Base-by-base conservation (phyloP, 2,113 vertebrate species). In the Corythornis vintsioides region DNA sequence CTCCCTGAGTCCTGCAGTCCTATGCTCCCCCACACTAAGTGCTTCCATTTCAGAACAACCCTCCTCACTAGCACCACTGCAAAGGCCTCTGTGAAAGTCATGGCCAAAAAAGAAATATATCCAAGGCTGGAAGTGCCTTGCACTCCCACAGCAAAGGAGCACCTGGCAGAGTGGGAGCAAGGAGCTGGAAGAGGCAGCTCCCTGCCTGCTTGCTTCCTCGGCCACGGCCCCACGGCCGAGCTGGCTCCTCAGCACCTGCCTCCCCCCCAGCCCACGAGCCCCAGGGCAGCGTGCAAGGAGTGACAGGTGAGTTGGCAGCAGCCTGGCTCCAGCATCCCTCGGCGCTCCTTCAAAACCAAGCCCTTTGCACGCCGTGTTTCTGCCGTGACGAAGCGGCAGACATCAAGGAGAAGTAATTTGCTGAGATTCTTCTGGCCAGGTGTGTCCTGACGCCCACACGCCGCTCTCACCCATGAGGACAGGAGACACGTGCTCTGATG, bases 291-390 rank as follows among this genome's bases (percentile, higher is more conserved):
- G 0, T 63, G 82, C 79, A 73, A 91, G 85, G 94, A 95, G 79
- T 76, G 93, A 96, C 95, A 96, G 95, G 95, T 96, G 95, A 96
- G 90, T 90, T 96, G 94, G 94, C 94, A 96, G 90, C 89, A 55
- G 6, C 35, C 50, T 0, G 31, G 55, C 75, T 47, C 79, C 6
- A 5, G 83, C 85, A 88, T 80, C 93, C 76, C 87, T 95, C 16
- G 6, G 84, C 57, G 1, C 73, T 92, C 78, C 93, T 93, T 89
- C 73, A 40, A 92, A 96, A 87, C 93, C 95, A 75, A 95, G 94
- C 91, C 95, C 86, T 94, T 90, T 83, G 64, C 93, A 84, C 1
- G 6, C 93, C 16, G 24, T 92, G 89, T 90, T 96, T 95, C 61
- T 93, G 88, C 83, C 14, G 2, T 94, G 95, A 95, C 43, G n/a